Base-by-base conservation (phyloP, 2,113 vertebrate genomes). In the Baryphthengus martii region DNA sequence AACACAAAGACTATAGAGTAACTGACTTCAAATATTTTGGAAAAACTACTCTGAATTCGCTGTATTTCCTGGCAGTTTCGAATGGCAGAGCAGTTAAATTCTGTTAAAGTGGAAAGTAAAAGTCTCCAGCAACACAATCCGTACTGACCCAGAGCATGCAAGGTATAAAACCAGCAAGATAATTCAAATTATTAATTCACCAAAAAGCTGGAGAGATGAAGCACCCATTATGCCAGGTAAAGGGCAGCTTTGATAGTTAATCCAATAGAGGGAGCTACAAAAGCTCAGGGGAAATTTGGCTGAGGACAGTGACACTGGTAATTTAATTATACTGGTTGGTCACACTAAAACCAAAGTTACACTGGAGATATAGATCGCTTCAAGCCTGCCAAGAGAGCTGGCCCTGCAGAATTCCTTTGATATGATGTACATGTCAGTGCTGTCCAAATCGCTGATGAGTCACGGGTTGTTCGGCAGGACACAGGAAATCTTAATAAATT, bases 391-490 rank as follows among this genome's bases (percentile, higher is more conserved):
- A 55, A 76, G 71, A 85, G 93, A 95, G 90, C 95, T 93, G 85
- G 90, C 90, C 89, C 85, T 84, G 95, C 93, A 94, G 90, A 94
- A 95, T 97, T 97, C 96, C 80, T 97, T 90, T 94, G 89, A 88
- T 96, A 87, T 94, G 90, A 96, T 88, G 90, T 85, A 92, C 83
- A 44, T 61, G 73, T 88, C 86, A 25, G 20, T 31, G 86, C 79
- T 67, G 83, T 92, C 88, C 85, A 84, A 87, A 85, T 40, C 1
- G 0, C 73, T 47, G 65, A 89, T 93, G 92, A 94, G 68, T 95
- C 83, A 88, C 1, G 0, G 79, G 62, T 90, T 80, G 88, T 65
- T 75, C 90, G 67, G 85, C 85, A 88, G 88, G 85, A 94, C 73
- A 83, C 39, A 67, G 93, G 88, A 92, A 90, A 95, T 78, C 79